Evolutionary conservation across 2,888 invertebrate genomes (phyloP).

Genomic region (Aspidiotus destructor): DNA sequence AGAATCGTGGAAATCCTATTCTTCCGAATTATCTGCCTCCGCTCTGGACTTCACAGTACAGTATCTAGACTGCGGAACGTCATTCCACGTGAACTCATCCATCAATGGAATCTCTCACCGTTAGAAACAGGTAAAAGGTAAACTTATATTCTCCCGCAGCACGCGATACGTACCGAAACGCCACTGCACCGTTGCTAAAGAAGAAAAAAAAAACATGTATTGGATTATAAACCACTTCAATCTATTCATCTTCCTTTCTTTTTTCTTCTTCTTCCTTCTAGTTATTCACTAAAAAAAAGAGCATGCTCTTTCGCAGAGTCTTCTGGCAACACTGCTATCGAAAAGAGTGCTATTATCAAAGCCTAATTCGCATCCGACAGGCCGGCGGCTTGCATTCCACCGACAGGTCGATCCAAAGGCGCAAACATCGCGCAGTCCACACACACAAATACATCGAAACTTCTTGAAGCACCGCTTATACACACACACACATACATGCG

Average conservation of each 20-base stretch:
- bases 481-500: not conserved
- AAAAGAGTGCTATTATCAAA: not conserved
- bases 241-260: not conserved
- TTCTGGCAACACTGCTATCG: too few relatives aligned
- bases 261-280: too few relatives aligned
- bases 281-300: too few relatives aligned
- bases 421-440: not conserved
- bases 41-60: too few relatives aligned
- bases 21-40: too few relatives aligned
- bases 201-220: not conserved
- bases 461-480: not conserved
- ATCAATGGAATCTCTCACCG: constrained; percentile 1
- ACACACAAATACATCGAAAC: not conserved
- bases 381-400: constrained; percentile 4
- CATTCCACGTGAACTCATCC: not conserved
- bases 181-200: too few relatives aligned
- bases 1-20: too few relatives aligned
- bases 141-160: too few relatives aligned
- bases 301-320: too few relatives aligned
- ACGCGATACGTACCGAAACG: too few relatives aligned
- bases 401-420: constrained; percentile 4
- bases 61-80: not conserved
- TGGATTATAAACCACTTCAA: not conserved
- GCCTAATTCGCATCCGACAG: constrained; percentile 2
- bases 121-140: not conserved